A percentile compares a stretch with the other conserved stretches of the same genome.
Evolutionary conservation across 2,113 vertebrate genomes (phyloP).

Genomic region (Clarias macrocephalus): DNA sequence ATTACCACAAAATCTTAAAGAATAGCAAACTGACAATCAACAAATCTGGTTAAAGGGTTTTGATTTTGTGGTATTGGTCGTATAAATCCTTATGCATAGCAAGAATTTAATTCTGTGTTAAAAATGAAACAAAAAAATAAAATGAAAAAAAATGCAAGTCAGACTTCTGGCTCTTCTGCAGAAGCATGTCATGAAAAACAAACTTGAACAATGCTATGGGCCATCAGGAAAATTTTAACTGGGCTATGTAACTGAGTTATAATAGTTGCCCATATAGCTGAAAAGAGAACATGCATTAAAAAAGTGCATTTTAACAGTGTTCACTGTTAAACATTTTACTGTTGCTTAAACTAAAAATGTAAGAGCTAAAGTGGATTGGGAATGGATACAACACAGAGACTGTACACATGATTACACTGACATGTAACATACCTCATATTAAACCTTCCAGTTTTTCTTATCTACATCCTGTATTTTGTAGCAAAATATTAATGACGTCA

Average conservation of each 20-base stretch:
- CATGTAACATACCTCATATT: not conserved
- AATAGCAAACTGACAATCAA: constrained; percentile 15
- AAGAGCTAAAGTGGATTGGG: not conserved
- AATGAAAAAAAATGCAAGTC: not conserved
- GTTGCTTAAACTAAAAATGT: not conserved
- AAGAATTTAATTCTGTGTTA: not conserved
- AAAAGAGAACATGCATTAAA: constrained; percentile 8
- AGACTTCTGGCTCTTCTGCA: not conserved
- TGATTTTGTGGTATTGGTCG: constrained; percentile 4
- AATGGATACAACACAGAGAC: not conserved
- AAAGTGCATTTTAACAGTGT: constrained; percentile 13
- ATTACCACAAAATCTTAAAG: constrained; percentile 44
- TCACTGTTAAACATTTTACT: not conserved
- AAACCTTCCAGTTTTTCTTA: not conserved
- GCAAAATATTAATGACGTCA: constrained; percentile 5
- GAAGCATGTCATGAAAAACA: not conserved
- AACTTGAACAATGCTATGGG: not conserved
- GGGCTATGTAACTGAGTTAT: constrained; percentile 13
- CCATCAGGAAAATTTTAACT: constrained; percentile 13
- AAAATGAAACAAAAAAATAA: no score
- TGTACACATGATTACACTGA: not conserved
- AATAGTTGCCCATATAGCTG: not conserved
- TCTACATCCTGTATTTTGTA: not conserved
- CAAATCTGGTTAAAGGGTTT: constrained; percentile 28
- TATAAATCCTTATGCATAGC: constrained; percentile 42